Base-by-base conservation (phyloP, 2,888 invertebrate species). In the Sminthurides aquaticus region DNA sequence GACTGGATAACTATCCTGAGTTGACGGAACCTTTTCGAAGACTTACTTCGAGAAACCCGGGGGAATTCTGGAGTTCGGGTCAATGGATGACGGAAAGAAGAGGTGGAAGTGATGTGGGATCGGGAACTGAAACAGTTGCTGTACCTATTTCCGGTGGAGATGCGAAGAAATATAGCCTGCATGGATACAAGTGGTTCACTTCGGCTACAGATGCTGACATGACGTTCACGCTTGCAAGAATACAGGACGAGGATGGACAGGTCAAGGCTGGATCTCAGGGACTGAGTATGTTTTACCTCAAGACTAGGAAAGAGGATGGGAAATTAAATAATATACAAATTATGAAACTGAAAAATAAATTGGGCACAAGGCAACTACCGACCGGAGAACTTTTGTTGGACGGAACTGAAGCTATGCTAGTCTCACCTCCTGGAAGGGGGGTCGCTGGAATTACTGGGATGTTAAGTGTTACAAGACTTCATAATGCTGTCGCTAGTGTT, bases 71-170 rank as follows among this genome's bases (percentile, higher is more conserved):
- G 83, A 83, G 83, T n/a, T 82, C 81, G 62, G 84, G 84, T 1
- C 84, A 84, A 74, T 84, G 84, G 84, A 84, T 84, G 84, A 84
- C 84, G 0, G 84, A 84, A 72, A 78, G 80, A 69, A 76, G 76
- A 69, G 84, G 84, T 34, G 83, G 84, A 2, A 82, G 82, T 48
- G 84, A 84, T 78, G 83, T 84, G n/a, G 82, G 79, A 2, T 76
- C 76, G 65, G 82, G 81, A 5, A 82, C 82, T 25, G 81, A 82
- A 73, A 82, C 82, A 0, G 58, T 80, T 3, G 82, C 82, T 2
- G 74, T 80, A 8, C 77, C 76, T 2, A 76, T 78, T 59, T 43
- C 67, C 1, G 78, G 79, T 70, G 80, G 79, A 25, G 60, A 56
- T 67, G 57, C 49, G 43, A 52, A 61, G 20, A 66, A 34, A 28